Conservation (phyloP, 2,797 vertebrate genomes). For the Rhabdophis nuchalis region DNA sequence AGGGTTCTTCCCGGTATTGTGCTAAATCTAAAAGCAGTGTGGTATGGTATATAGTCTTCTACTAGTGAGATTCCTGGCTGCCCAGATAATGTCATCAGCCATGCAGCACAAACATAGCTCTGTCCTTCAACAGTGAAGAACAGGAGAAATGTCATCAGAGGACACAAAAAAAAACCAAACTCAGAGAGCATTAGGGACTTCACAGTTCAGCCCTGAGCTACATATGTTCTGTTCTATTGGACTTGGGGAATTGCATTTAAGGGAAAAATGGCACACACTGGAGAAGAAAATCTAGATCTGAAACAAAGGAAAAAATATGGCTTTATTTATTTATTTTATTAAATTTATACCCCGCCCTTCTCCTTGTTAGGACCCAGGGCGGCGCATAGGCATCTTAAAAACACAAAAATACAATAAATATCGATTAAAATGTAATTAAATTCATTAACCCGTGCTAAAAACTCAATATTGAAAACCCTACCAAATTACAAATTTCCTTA, state of each 20-base stretch:
- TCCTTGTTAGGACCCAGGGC: no score
- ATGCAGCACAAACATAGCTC: neutral
- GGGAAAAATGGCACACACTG: neutral
- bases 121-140: neutral
- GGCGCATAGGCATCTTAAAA: no score
- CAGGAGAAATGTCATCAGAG: neutral
- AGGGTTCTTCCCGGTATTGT: neutral
- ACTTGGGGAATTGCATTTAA: neutral
- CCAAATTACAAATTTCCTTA: no score
- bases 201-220: neutral
- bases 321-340: no score
- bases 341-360: no score
- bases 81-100: neutral
- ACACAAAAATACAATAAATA: no score
- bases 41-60: neutral
- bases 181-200: neutral
- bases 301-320: neutral
- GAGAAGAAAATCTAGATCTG: neutral
- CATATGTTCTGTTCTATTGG: neutral
- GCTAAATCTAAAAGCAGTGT: neutral
- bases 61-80: neutral
- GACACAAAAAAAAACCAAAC: neutral
- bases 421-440: no score
- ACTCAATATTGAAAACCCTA: no score
- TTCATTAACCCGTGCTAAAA: no score